Evolutionary conservation across 2,113 vertebrate species (phyloP).

Genomic region (Coptodon bakossiorum): DNA sequence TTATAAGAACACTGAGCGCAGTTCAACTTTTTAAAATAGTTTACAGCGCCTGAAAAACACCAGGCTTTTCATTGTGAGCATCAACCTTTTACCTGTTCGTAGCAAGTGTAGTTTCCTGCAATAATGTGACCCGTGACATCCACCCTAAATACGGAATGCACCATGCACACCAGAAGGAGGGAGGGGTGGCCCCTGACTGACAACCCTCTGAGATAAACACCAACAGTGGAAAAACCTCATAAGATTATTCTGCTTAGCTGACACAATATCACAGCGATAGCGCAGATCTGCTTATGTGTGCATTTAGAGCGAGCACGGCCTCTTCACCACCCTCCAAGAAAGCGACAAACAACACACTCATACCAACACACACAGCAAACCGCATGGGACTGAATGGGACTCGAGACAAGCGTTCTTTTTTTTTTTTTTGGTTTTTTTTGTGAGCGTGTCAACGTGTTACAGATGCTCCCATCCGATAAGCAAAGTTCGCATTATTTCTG

Average conservation of each 20-base stretch:
- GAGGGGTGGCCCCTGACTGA: background rate
- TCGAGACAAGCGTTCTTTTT: slow-evolving; percentile 12
- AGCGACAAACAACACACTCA: slow-evolving; percentile 27
- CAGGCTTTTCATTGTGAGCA: background rate
- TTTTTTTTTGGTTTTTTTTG: background rate
- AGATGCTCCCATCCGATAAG: slow-evolving; percentile 57
- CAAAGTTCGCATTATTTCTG: slow-evolving; percentile 64
- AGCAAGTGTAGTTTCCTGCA: background rate
- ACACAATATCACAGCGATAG: slow-evolving; percentile 58
- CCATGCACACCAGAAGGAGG: background rate
- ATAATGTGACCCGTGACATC: slow-evolving; percentile 1
- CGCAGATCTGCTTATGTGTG: slow-evolving; percentile 61
- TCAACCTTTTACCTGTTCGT: background rate
- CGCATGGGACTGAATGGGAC: slow-evolving; percentile 39
- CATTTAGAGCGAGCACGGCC: slow-evolving; percentile 26
- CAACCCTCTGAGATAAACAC: slow-evolving; percentile 44
- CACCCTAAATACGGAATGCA: background rate
- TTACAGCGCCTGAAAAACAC: background rate
- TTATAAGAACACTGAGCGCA: background rate
- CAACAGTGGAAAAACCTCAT: slow-evolving; percentile 60
- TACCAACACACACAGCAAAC: slow-evolving; percentile 14
- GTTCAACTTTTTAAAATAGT: background rate
- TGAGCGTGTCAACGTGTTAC: slow-evolving; percentile 18
- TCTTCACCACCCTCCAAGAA: slow-evolving; percentile 34
- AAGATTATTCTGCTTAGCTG: slow-evolving; percentile 61